Evolutionary conservation across 2,888 invertebrate genomes (phyloP), one percentile per base, ranked within the genome.

Genomic region (Drosophila pegasa): DNA sequence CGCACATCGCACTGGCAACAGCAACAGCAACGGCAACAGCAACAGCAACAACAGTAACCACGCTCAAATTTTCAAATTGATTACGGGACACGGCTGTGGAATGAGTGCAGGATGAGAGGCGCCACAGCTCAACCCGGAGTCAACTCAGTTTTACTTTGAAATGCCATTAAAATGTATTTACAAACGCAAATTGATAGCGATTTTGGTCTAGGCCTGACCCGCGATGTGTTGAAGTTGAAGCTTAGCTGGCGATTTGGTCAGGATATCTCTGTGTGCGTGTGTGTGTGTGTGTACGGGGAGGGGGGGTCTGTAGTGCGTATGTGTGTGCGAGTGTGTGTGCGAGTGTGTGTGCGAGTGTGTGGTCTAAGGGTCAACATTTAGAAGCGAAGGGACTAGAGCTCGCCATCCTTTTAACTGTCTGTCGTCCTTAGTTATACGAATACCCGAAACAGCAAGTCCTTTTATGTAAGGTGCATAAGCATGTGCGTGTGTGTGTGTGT

Each of bases 151-250:
- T 80, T 80, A 87, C 85, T 86, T 88, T 87, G 75, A 81, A 88
- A 88, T 85, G 87, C 89, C 87, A 86, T 86, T 86, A 88, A 86
- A 86, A 85, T 86, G 89, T 86, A 88, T 87, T 88, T 88, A 88
- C 88, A 81, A 88, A 88, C 86, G 79, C 88, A 90, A 83, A 80
- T 85, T 85, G 79, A 81, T 89, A 80, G 87, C 73, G 86, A 87
- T 87, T 88, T 86, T 63, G 78, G 88, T 62, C 61, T 71, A 61
- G 51, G 62, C 57, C 52, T 65, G 48, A 41, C 52, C 41, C 63
- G 59, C 67, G 60, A 72, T 70, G 88, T 86, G 83, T 83, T 83
- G 70, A 80, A 80, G 78, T 80, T 80, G 57, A 63, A 80, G 83
- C 86, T 88, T 77, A 88, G 78, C 77, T 51, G 55, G 48, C 62